Evolutionary conservation across 2,888 invertebrate species (phyloP), one percentile per base, ranked within the genome.

Genomic region (Macrophya annulata): DNA sequence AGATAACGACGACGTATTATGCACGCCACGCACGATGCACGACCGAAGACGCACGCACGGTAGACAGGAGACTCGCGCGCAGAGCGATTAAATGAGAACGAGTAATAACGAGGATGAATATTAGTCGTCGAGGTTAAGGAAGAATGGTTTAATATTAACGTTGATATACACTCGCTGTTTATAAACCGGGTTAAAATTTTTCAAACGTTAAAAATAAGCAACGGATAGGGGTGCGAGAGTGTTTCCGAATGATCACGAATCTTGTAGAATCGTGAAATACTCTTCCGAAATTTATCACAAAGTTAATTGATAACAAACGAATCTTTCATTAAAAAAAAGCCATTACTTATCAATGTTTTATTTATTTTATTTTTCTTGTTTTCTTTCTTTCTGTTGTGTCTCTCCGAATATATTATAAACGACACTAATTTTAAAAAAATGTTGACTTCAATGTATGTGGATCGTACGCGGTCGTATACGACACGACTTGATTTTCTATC

Each of bases 1-100:
- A 51, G 59, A 40, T 4, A 55, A 79, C 15, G 55, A 40, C 37
- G 79, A 59, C 17, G 76, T 31, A 76, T 45, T 43, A 76, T 55
- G 17, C 48, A 77, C 77, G 17, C 25, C 77, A 77, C 77, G 48
- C 77, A 77, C 51, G 48, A 77, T 62, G 43, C n/a, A 59, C 59
- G 62, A 77, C 55, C 10, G 31, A 55, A 48, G 55, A 51, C 77
- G 31, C 40, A 51, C 77, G 55, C 31, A 43, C 76, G 77, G 9
- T 6, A 43, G 68, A 25, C 17, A 68, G 21, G 21, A 15, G 37
- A 15, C 25, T 25, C 68, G 62, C 62, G 62, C 62, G 62, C 62
- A 62, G 62, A 25, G 62, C 31, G 68, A 68, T 68, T 68, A 68
- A 55, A 55, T n/a, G 15, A 55, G n/a, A 55, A 17, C 17, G 15